A percentile compares a stretch with the other conserved stretches of the same genome.
Evolutionary conservation across 2,888 invertebrate genomes (phyloP).

Genomic region (Luffia ferchaultella): DNA sequence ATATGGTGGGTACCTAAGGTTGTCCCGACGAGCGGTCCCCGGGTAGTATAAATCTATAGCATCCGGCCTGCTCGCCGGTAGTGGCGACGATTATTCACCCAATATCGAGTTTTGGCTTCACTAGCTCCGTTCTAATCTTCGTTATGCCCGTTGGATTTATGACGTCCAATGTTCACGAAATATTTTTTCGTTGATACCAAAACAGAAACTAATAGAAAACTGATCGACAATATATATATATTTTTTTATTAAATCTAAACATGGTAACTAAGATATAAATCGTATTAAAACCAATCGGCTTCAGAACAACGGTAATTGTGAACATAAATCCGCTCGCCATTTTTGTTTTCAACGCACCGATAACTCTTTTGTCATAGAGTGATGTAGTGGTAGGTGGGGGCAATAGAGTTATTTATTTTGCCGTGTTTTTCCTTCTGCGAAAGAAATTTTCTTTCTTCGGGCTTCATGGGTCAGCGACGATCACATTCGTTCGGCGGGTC

Average conservation of each 20-base stretch:
- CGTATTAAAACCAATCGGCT: constrained; percentile 29
- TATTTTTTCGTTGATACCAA: background rate
- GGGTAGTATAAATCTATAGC: constrained; percentile 53
- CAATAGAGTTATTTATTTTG: constrained; percentile 65
- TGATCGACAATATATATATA: too few species aligned
- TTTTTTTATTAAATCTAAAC: background rate
- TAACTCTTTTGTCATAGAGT: constrained; percentile 67
- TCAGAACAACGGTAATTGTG: constrained; percentile 29
- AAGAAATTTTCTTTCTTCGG: constrained; percentile 65
- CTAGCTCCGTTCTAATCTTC: constrained; percentile 59
- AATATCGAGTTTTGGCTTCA: constrained; percentile 66
- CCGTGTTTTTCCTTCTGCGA: constrained; percentile 48
- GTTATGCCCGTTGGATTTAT: constrained; percentile 53
- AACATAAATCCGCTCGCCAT: constrained; percentile 60
- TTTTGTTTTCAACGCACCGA: constrained; percentile 68
- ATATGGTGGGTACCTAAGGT: constrained; percentile 11
- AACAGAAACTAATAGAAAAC: too few species aligned
- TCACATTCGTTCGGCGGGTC: constrained; percentile 48
- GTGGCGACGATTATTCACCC: constrained; percentile 64
- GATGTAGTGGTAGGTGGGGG: constrained; percentile 46
- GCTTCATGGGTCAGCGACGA: constrained; percentile 65
- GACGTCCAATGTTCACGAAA: constrained; percentile 11
- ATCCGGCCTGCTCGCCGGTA: constrained; percentile 59
- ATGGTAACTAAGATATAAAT: background rate
- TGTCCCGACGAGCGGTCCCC: constrained; percentile 14